Evolutionary conservation across 2,797 vertebrate species (phyloP).

Genomic region (Phyllotis vaccarum): DNA sequence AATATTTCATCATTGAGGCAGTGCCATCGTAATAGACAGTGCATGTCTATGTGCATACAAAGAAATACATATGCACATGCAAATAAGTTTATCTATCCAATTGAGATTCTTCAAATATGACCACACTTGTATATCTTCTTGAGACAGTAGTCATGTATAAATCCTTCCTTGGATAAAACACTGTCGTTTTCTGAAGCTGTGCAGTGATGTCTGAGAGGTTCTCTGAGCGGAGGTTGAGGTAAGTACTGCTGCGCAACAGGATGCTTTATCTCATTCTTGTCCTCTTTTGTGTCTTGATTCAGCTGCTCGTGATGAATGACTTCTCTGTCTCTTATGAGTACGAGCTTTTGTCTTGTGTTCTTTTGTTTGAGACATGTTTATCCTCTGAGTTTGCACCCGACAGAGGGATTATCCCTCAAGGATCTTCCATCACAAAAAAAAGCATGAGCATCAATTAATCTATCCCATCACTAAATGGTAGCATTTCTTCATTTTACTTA

Average conservation of each 20-base stretch:
- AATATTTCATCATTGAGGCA: slow-evolving; percentile 11
- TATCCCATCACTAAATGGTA: neutral
- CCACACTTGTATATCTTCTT: neutral
- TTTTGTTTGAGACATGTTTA: slow-evolving; percentile 45
- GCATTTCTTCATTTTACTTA: neutral
- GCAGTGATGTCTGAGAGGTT: neutral
- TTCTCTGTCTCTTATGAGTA: slow-evolving; percentile 63
- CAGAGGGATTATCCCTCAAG: neutral
- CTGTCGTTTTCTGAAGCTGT: neutral
- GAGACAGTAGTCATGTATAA: neutral
- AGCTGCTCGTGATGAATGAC: slow-evolving; percentile 62
- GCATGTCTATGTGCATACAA: neutral
- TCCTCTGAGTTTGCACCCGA: slow-evolving; percentile 55
- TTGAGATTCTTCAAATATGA: neutral
- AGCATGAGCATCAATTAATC: neutral
- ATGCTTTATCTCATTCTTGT: slow-evolving; percentile 61
- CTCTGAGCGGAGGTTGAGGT: slow-evolving; percentile 23
- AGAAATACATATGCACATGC: no score
- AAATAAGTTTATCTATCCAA: neutral
- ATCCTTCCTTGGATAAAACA: neutral
- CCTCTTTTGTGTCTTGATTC: slow-evolving; percentile 60
- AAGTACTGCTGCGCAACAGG: neutral
- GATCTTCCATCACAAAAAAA: slow-evolving; percentile 21
- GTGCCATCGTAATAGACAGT: neutral
- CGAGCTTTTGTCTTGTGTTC: neutral